Evolutionary conservation across 2,113 vertebrate genomes (phyloP), one percentile per base, ranked within the genome.

Genomic region (Lampris megalopsis): DNA sequence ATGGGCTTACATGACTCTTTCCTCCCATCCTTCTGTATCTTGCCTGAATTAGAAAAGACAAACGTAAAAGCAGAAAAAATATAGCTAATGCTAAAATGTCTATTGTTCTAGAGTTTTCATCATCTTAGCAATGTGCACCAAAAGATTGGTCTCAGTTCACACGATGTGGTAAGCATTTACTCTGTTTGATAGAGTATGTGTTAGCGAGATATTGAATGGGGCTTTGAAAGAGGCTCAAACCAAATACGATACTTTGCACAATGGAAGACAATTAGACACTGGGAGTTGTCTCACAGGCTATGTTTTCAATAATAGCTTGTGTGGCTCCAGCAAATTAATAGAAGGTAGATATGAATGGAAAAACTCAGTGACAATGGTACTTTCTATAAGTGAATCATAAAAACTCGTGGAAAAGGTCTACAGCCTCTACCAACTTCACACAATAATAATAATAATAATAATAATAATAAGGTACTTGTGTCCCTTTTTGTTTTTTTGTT

Each of bases 1-100:
- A 99, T 99, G 6, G 98, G 98, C 92, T 98, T 98, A 92, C 98
- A 99, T 0, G 97, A 95, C 76, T 99, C 98, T 86, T 98, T 99
- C 90, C 94, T 97, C 40, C 96, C 96, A 75, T 99, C 98, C 92
- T 93, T 96, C 71, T 96, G 97, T 91, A 92, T 94, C 92, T 99
- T 99, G 83, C 97, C 98, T 99, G 77, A 49, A 71, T 50, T 9
- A 68, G 47, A 60, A 38, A 1, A 49, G 24, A 24, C 24, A 54
- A 57, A 1, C 54, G 24, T 0, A 72, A 42, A 73, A 68, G 24
- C 63, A 58, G 9, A 3, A 10, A 48, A n/a, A 65, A 54, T 4
- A 76, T 71, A 24, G 24, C 24, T 24, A 24, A 24, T 24, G 24
- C 24, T 24, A 24, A 24, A 24, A 24, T 24, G 0, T 24, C 24